These are phyloP conservation scores for Urocynchramus pylzowi DNA, from an alignment of 2,113 vertebrate species.

Conservation along the genomic window DNA sequence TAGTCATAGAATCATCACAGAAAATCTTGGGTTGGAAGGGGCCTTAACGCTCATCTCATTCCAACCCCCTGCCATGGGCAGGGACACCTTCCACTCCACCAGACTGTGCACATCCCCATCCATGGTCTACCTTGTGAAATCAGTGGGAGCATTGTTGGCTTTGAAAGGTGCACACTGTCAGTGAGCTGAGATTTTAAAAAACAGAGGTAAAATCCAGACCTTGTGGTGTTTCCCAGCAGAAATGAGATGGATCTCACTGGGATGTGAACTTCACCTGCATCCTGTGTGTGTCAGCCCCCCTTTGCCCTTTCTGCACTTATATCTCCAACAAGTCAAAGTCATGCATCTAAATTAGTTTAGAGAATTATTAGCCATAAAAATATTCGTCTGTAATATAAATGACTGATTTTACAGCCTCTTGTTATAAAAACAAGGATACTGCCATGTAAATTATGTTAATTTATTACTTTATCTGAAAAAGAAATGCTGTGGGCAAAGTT, in stretches of 20 bases:
- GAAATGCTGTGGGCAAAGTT: constrained; percentile 2
- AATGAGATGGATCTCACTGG: not conserved
- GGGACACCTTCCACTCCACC: not conserved
- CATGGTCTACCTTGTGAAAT: not conserved
- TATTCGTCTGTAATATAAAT: constrained; percentile 16
- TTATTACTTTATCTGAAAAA: constrained; percentile 1
- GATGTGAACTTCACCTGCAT: constrained; percentile 14
- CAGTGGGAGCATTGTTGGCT: not conserved
- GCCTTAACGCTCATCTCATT: not conserved
- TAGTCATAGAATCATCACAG: not conserved
- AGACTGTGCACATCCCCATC: not conserved
- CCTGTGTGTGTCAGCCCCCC: not conserved
- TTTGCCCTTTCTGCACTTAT: not conserved
- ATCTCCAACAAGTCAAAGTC: not conserved
- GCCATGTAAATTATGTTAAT: not conserved
- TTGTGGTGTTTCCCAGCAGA: not conserved
- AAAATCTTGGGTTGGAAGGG: not conserved
- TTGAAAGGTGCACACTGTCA: not conserved
- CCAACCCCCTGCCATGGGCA: not conserved
- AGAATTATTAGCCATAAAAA: constrained; percentile 54
- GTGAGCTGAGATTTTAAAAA: not conserved
- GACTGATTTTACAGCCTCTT: not conserved
- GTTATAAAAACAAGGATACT: not conserved
- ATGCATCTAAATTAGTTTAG: constrained; percentile 42
- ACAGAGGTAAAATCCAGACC: not conserved